A percentile compares a stretch with the other conserved stretches of the same genome.
These are phyloP conservation scores for Malurus melanocephalus DNA, from an alignment of 2,113 vertebrate species.

Conservation along the genomic window DNA sequence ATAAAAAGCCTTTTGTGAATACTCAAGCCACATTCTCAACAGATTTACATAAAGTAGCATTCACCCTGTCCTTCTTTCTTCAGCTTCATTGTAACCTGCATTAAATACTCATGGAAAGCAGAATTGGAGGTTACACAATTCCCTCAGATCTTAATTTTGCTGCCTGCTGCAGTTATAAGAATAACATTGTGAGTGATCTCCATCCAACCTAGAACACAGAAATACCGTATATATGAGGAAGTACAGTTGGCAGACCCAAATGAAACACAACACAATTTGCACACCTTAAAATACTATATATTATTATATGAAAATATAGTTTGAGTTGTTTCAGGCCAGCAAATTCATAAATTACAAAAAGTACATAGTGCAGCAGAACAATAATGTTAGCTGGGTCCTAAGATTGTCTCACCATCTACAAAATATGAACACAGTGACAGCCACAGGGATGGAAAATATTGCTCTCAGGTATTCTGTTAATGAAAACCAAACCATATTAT, in stretches of 20 bases:
- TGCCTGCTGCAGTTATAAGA: background rate
- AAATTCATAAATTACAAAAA: background rate
- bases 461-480: background rate
- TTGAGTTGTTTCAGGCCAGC: background rate
- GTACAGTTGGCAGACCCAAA: background rate
- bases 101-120: constrained; percentile 14
- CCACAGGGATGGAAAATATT: background rate
- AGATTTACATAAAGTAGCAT: constrained; percentile 36
- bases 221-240: background rate
- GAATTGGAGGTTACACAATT: background rate
- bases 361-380: background rate
- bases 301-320: background rate
- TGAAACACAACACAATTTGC: background rate
- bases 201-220: background rate
- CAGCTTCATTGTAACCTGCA: background rate
- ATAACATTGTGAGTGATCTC: background rate
- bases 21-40: background rate
- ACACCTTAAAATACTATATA: background rate
- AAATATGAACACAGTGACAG: background rate
- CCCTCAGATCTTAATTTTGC: constrained; percentile 19
- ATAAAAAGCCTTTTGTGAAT: constrained; percentile 26
- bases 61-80: background rate
- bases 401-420: background rate
- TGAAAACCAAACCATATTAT: background rate
- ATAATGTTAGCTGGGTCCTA: background rate